Base-by-base conservation (phyloP, 2,113 vertebrate genomes). In the Eupsittula cactorum region DNA sequence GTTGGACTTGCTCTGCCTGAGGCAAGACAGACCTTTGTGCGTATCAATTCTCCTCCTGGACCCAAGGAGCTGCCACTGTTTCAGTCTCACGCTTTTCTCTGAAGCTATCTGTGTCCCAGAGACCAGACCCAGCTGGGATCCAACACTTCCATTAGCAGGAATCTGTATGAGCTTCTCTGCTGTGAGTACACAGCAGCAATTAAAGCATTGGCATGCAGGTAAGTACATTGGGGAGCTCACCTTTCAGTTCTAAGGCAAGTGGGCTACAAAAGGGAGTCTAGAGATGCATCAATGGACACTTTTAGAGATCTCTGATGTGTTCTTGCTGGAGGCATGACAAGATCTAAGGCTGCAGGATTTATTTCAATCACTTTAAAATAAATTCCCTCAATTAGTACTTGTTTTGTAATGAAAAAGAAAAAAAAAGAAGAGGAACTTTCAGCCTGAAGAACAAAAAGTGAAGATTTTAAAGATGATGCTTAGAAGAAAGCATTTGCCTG, bases 291-390 rank as follows among this genome's bases (percentile, higher is more conserved):
- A 44, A 42, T 64, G 85, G 77, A 62, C 60, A 64, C 6, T 50
- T 91, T 44, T 68, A n/a, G 76, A 86, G 55, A 14, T 75, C 70
- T 79, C 55, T 75, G 65, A 78, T 75, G 16, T 70, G 41, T 53
- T 91, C 33, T 74, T 83, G 29, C 63, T 77, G 53, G 87, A 96
- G 59, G 75, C 82, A 86, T 11, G 13, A 68, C 64, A 83, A 88
- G 55, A 86, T 88, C 64, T 88, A 93, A 92, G 9, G 50, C 76
- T 60, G n/a, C n/a, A 68, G 21, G 63, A 92, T 68, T 93, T 12
- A 68, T 81, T 93, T 81, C 60, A 90, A 64, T 78, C 76, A 71
- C 24, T 90, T 96, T 60, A 83, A 65, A 93, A 90, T 60, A 60
- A 57, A 60, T 70, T 94, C 4, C 10, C 11, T 9, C 55, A 77